Base-by-base conservation (phyloP, 53 echinoderm and acorn worm genomes). In the Echinarachnius parma region DNA sequence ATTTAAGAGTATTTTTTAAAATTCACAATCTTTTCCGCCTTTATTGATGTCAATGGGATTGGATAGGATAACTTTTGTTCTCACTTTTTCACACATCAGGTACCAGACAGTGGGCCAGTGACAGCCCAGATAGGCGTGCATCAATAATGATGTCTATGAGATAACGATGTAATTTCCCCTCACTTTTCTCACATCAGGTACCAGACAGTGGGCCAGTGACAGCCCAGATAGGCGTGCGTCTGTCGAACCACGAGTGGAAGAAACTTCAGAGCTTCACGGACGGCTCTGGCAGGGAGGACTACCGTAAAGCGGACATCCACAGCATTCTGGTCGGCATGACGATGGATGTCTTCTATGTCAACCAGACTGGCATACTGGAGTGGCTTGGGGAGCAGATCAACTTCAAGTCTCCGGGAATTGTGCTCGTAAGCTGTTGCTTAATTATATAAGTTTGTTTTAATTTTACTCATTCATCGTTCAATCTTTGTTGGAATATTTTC, bases 291-390 rank as follows among this genome's bases (percentile, higher is more conserved):
- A 54, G 39, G 42, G 74, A 57, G 3, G 28, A 56, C 27, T 72
- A 72, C 57, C 57, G 58, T 4, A 22, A 54, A 19, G 74, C 74
- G 0, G 74, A 72, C 55, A 72, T 72, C 44, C 57, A 72, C n/a
- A 57, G 56, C 39, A 35, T 72, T 15, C 54, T 72, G 56, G 57
- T 72, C n/a, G 74, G 74, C 74, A 72, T 72, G 72, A 72, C 72
- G 18, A 55, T 72, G 16, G 26, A 37, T 13, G 35, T 56, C 55
- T 55, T 72, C 28, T 35, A 72, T 26, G 24, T 42, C 27, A 72
- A 72, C 44, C 26, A 42, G 44, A 72, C 74, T 2, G 39, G 74
- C 11, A 13, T 72, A 14, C 5, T 72, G 18, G 74, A 72, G 29
- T 72, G 74, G 74, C 35, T 72, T 4, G 18, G 57, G 0, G 56